phyloP scores from a whole-genome alignment of 2,888 invertebrate genomes.

The Caenorhabditis auriculariae region DNA sequence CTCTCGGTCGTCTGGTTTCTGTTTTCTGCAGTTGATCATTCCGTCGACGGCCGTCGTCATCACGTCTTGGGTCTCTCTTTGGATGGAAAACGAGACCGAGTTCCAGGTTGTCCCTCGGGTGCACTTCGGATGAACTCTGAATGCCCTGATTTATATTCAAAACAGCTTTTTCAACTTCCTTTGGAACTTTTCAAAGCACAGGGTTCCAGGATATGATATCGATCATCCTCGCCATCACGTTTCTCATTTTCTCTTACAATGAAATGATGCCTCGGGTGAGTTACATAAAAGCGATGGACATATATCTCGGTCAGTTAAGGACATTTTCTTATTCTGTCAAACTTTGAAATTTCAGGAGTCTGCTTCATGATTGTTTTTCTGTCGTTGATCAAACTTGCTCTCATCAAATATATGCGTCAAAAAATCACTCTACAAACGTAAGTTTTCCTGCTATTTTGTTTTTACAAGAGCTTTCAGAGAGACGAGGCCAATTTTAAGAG shows the following conservation, averaged over 20 bases:
- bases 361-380: constrained; percentile 62
- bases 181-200: background rate
- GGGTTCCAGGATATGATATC: constrained; percentile 58
- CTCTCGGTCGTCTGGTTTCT: constrained; percentile 56
- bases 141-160: background rate
- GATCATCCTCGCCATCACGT: constrained; percentile 60
- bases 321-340: background rate
- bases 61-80: constrained; percentile 59
- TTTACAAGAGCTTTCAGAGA: constrained; percentile 1
- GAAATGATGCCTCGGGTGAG: constrained; percentile 60
- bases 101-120: constrained; percentile 37
- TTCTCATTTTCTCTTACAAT: constrained; percentile 57
- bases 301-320: constrained; percentile 43
- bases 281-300: constrained; percentile 57
- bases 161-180: background rate
- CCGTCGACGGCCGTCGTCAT: constrained; percentile 62
- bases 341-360: constrained; percentile 22
- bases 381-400: constrained; percentile 60
- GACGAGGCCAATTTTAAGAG: background rate
- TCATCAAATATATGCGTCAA: constrained; percentile 60
- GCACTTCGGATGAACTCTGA: background rate
- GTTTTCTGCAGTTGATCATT: constrained; percentile 58
- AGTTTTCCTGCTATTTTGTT: no score
- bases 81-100: constrained; percentile 60
- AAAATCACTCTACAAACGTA: constrained; percentile 34